These are phyloP conservation scores for Proterorhinus semilunaris DNA, from an alignment of 2,113 vertebrate species.

Conservation along the genomic window DNA sequence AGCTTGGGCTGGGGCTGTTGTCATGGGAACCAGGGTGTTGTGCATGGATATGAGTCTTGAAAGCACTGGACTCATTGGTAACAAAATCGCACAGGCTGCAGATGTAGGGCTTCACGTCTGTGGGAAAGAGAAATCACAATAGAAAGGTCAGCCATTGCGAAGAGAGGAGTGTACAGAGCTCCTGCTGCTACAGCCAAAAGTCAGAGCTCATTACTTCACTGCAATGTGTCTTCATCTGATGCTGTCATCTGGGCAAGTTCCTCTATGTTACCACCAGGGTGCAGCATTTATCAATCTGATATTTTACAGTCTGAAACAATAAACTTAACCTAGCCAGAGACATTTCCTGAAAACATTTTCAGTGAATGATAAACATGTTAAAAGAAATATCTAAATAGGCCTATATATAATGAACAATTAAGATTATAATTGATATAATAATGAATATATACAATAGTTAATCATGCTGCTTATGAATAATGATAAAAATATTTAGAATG, in stretches of 20 bases:
- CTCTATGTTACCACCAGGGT: slow-evolving; percentile 37
- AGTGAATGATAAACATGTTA: background rate
- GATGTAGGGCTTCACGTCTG: slow-evolving; percentile 82
- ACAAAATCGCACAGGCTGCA: slow-evolving; percentile 77
- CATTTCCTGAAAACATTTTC: background rate
- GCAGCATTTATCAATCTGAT: slow-evolving; percentile 33
- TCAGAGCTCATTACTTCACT: slow-evolving; percentile 8
- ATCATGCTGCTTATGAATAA: no score
- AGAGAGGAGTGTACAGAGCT: background rate
- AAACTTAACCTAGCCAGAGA: background rate
- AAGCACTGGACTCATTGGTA: slow-evolving; percentile 55
- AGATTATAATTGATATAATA: no score
- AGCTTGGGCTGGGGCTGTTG: slow-evolving; percentile 46
- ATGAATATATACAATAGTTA: background rate
- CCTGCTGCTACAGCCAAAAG: slow-evolving; percentile 5
- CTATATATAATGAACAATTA: background rate
- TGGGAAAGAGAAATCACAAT: slow-evolving; percentile 35
- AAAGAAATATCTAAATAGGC: no score
- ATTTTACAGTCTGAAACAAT: background rate
- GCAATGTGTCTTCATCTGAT: slow-evolving; percentile 10
- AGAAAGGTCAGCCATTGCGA: slow-evolving; percentile 25
- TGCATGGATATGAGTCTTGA: slow-evolving; percentile 59
- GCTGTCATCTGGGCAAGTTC: slow-evolving; percentile 20
- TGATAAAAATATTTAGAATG: no score
- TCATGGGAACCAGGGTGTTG: slow-evolving; percentile 53